Conservation (phyloP, 2,888 invertebrate genomes). For the Perithous albicinctus region DNA sequence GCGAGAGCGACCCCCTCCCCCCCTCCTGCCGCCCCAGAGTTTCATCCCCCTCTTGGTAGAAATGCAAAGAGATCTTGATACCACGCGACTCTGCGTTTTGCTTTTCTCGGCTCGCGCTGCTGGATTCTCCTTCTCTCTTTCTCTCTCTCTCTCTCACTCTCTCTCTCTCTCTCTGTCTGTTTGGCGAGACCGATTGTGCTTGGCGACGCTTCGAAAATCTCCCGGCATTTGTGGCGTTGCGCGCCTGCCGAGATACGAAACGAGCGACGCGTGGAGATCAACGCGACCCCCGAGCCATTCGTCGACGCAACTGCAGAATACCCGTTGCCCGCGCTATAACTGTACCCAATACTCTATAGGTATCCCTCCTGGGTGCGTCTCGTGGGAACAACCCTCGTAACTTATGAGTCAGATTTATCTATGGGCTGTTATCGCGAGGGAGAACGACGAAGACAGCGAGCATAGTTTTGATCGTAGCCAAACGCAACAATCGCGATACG, state of each 20-base stretch:
- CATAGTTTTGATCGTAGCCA: slow-evolving; percentile 9
- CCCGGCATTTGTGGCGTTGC: slow-evolving; percentile 69
- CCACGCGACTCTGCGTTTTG: slow-evolving; percentile 74
- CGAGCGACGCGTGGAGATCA: slow-evolving; percentile 39
- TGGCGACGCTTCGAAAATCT: slow-evolving; percentile 57
- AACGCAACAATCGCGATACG: slow-evolving; percentile 16
- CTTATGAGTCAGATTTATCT: slow-evolving; percentile 84
- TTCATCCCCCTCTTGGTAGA: slow-evolving; percentile 76
- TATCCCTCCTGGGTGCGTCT: slow-evolving; percentile 64
- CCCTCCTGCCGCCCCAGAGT: slow-evolving; percentile 73
- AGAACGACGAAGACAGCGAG: slow-evolving; percentile 51
- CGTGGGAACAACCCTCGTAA: slow-evolving; percentile 77
- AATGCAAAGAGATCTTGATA: slow-evolving; percentile 84
- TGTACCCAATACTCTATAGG: slow-evolving; percentile 25
- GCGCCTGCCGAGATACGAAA: slow-evolving; percentile 42
- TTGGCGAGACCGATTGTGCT: background rate
- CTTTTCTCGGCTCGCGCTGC: slow-evolving; percentile 6
- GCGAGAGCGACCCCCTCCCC: slow-evolving; percentile 65
- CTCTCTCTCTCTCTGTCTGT: background rate
- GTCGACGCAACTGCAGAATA: slow-evolving; percentile 16
- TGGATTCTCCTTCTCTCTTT: background rate
- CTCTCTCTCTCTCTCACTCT: background rate
- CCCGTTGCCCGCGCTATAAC: background rate
- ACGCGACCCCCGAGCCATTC: slow-evolving; percentile 35
- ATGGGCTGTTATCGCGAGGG: slow-evolving; percentile 66